phyloP scores from a whole-genome alignment of 2,113 vertebrate species.

The Paracanthobrama guichenoti region DNA sequence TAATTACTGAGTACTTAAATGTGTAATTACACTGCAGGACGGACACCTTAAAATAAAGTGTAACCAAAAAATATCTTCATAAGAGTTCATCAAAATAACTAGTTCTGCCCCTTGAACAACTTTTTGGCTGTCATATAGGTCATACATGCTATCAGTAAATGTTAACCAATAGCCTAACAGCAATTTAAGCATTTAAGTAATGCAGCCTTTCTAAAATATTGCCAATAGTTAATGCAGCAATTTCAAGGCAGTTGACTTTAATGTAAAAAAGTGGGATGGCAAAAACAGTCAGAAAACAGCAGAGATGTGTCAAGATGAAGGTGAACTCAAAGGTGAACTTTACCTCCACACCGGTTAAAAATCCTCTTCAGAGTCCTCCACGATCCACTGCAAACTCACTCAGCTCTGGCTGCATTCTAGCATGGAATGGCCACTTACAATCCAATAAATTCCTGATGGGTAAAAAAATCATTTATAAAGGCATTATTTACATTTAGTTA shows the following conservation, averaged over 20 bases:
- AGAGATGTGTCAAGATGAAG: neutral
- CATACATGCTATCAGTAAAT: neutral
- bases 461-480: neutral
- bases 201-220: constrained; percentile 4
- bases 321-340: neutral
- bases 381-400: neutral
- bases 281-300: neutral
- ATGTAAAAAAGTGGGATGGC: neutral
- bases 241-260: neutral
- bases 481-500: neutral
- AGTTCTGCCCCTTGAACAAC: neutral
- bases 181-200: neutral
- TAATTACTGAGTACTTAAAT: too few species aligned
- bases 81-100: neutral
- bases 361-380: neutral
- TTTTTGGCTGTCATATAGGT: neutral
- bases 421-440: neutral
- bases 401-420: neutral
- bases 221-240: neutral
- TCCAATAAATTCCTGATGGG: neutral
- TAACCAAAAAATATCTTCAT: too few species aligned
- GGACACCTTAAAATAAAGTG: too few species aligned
- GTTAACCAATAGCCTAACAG: neutral
- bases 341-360: neutral
- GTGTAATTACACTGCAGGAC: too few species aligned